Conservation (phyloP, 2,888 invertebrate species). For the Alentia gelatinosa region DNA sequence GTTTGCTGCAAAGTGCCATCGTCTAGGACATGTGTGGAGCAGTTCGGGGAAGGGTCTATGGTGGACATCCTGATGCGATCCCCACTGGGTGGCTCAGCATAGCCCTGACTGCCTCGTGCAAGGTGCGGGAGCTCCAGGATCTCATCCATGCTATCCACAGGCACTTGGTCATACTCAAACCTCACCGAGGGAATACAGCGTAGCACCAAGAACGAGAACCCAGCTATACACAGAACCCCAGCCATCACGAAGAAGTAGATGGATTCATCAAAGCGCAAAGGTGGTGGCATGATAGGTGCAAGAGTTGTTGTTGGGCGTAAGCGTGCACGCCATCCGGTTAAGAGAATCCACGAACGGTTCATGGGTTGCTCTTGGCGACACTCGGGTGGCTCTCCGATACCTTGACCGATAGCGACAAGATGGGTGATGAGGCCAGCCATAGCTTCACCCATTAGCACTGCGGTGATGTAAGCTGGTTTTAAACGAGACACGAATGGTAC, state of each 20-base stretch:
- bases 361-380: background rate
- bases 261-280: background rate
- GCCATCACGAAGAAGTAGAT: constrained; percentile 58
- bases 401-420: constrained; percentile 59
- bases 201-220: constrained; percentile 53
- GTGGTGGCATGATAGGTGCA: constrained; percentile 13
- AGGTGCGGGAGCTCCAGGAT: background rate
- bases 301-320: constrained; percentile 2
- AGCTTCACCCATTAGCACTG: constrained; percentile 59
- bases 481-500: constrained; percentile 58
- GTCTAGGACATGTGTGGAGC: too few species aligned
- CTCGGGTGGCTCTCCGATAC: constrained; percentile 38
- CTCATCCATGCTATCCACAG: constrained; percentile 37
- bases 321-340: background rate
- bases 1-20: too few species aligned
- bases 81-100: too few species aligned
- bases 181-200: constrained; percentile 39
- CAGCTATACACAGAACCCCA: constrained; percentile 50
- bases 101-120: too few species aligned
- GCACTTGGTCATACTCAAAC: constrained; percentile 53
- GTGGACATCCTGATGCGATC: background rate
- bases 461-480: constrained; percentile 57
- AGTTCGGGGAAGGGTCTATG: background rate
- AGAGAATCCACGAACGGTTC: background rate
- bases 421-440: constrained; percentile 58